phyloP scores from a whole-genome alignment of 2,888 invertebrate genomes.

The Drosophila mulleri region DNA sequence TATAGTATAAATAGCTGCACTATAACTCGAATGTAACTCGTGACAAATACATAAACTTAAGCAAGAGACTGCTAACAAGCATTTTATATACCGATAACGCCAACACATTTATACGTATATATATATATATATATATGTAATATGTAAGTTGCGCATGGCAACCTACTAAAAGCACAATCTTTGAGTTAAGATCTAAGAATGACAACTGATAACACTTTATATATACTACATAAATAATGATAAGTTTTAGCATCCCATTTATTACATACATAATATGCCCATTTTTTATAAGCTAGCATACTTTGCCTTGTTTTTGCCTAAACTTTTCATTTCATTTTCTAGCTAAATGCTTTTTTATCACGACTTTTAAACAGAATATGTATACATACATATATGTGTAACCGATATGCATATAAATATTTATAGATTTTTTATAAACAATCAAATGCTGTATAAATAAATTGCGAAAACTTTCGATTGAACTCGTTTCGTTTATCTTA shows the following conservation, averaged over 20 bases:
- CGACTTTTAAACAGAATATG: slow-evolving; percentile 3
- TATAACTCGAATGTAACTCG: slow-evolving; percentile 72
- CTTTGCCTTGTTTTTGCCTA: slow-evolving; percentile 40
- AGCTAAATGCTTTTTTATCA: slow-evolving; percentile 69
- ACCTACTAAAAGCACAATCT: slow-evolving; percentile 41
- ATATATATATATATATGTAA: slow-evolving; percentile 14
- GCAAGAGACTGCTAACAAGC: slow-evolving; percentile 70
- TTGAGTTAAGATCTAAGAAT: slow-evolving; percentile 1
- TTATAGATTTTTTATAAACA: slow-evolving; percentile 35
- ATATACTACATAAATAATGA: slow-evolving; percentile 23
- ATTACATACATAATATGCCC: slow-evolving; percentile 31
- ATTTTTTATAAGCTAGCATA: slow-evolving; percentile 47
- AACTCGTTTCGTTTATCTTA: slow-evolving; percentile 11
- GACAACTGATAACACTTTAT: slow-evolving; percentile 33
- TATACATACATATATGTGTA: slow-evolving; percentile 4
- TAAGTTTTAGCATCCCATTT: slow-evolving; percentile 44
- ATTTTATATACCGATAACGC: slow-evolving; percentile 65
- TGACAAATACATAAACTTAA: slow-evolving; percentile 74
- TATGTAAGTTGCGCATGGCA: slow-evolving; percentile 54
- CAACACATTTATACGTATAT: slow-evolving; percentile 22
- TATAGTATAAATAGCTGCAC: slow-evolving; percentile 8
- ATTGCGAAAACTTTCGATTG: slow-evolving; percentile 51
- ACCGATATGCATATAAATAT: slow-evolving; percentile 23
- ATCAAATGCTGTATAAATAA: slow-evolving; percentile 55
- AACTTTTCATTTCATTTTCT: slow-evolving; percentile 54